Base-by-base conservation (phyloP, 1,140 invertebrate genomes). In the Drosophila novamexicana region DNA sequence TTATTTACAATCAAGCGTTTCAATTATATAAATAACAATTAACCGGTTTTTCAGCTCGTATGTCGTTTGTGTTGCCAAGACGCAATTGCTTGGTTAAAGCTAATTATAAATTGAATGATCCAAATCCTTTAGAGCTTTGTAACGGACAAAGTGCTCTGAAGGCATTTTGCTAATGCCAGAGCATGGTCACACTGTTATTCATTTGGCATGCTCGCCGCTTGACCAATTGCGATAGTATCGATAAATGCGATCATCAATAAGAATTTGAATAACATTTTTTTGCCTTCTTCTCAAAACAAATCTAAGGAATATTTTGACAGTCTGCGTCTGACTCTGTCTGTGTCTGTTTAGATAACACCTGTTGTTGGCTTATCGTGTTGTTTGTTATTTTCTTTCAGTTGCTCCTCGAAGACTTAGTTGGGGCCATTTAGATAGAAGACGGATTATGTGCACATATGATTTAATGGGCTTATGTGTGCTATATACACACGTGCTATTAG, bases 21-120 rank as follows among this genome's bases (percentile, higher is more conserved):
- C 14, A 73, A 73, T 54, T 73, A 39, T 36, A 44, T 29, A 49
- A 56, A 67, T 67, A 65, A 52, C 45, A 66, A 67, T 59, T 72
- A 61, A 73, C 64, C 56, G 56, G 63, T 53, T 36, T 36, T 29
- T 12, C 22, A 29, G 22, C 22, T 29, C 22, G 22, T 29, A 29
- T 29, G 22, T 29, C 5, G 22, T 29, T 29, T 3, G 34, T 63
- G 50, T 53, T 40, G 7, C 10, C 5, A 64, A 64, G 29, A 34
- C 49, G 14, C 40, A 64, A 52, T 44, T 10, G 34, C 9, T 34
- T 50, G 22, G n/a, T 39, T 34, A 67, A 16, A 53, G 36, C 39
- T 32, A 67, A 73, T 57, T 39, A 42, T 36, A 57, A 32, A 45
- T 49, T 32, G n/a, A 7, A 54, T 37, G 12, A 22, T 34, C 2